Evolutionary conservation across 2,888 invertebrate genomes (phyloP).

Genomic region (Xanthorhoe designata): DNA sequence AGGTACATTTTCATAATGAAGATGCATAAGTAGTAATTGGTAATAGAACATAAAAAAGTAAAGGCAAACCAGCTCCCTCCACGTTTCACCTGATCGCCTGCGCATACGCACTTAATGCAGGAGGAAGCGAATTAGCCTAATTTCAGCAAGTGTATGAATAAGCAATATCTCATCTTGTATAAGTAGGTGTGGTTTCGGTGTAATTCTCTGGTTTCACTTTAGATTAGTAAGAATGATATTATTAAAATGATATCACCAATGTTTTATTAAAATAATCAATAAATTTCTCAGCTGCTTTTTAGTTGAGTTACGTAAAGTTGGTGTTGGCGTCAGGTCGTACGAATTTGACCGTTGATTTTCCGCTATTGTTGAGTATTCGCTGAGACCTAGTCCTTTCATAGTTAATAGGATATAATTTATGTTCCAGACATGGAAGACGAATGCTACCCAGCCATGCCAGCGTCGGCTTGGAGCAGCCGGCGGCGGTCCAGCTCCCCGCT

Average conservation of each 20-base stretch:
- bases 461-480: conserved; percentile 83
- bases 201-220: conserved; percentile 3
- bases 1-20: not conserved
- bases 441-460: conserved; percentile 93
- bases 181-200: conserved; percentile 5
- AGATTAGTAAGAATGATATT: not conserved
- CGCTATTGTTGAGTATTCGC: no score
- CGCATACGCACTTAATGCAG: conserved; percentile 27
- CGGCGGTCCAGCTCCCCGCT: conserved; percentile 69
- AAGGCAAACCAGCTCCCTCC: conserved; percentile 32
- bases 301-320: no score
- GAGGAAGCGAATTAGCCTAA: conserved; percentile 36
- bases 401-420: not conserved
- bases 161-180: conserved; percentile 3
- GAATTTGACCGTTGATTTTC: no score
- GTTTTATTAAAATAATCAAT: not conserved
- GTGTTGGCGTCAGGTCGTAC: no score
- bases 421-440: conserved; percentile 94
- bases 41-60: conserved; percentile 2
- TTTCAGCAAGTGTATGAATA: conserved; percentile 30
- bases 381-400: no score
- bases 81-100: conserved; percentile 36
- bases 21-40: not conserved
- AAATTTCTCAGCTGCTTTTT: not conserved
- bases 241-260: not conserved